Evolutionary conservation across 2,113 vertebrate genomes (phyloP), one percentile per base, ranked within the genome.

Genomic region (Chloroceryle aenea): DNA sequence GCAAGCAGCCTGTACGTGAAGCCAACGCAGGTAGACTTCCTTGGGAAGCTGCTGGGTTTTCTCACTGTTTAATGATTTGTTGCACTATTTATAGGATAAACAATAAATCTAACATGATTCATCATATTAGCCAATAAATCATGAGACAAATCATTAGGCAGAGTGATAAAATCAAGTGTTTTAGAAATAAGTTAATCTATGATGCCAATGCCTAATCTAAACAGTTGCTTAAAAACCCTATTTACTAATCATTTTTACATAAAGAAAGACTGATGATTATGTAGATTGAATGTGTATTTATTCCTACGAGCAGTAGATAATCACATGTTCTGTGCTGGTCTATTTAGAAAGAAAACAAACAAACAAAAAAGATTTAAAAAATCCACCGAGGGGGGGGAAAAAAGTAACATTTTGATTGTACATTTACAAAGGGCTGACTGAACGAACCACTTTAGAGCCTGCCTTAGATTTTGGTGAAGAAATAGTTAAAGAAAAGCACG

Each of bases 101-200:
- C 97, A 98, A 98, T 98, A 98, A 98, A 98, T 98, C 97, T 97
- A 97, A 96, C 97, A 96, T 97, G 98, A 98, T 98, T 98, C 98
- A 97, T 98, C 98, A 98, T 98, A 98, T 98, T 98, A 97, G 95
- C 97, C 98, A 98, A 98, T 98, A 98, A 98, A 98, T 98, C 98
- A 98, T 98, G 96, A 97, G 98, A 98, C 97, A 98, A 98, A 98
- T 98, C 98, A 98, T 98, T 98, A 98, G 97, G 98, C 98, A 97
- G 97, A 98, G 94, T 97, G 98, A 98, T 98, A 98, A 98, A 98
- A 98, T 98, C 98, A 98, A 98, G 98, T 98, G 98, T 98, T 98
- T 98, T 98, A 97, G 98, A 98, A 98, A 98, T 98, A 98, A 98
- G 98, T 98, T 98, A 98, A 98, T 98, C 98, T 98, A 98, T 95